Conservation (phyloP, 2,113 vertebrate species). For the Andinoacara biseriatus region DNA sequence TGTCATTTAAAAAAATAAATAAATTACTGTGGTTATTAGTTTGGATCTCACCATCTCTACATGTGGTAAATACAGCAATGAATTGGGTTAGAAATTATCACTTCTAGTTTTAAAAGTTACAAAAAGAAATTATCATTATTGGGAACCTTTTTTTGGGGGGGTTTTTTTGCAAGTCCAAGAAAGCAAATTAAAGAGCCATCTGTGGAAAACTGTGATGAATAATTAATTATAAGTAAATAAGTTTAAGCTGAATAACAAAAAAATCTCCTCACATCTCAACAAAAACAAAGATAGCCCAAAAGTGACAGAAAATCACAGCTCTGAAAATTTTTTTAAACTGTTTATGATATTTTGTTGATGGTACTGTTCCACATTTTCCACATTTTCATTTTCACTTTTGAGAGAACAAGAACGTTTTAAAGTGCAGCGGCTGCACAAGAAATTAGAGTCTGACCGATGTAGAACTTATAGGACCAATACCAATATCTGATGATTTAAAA, state of each 20-base stretch:
- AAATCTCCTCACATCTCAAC: not conserved
- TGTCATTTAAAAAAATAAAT: no score
- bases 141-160: not conserved
- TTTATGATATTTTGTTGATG: not conserved
- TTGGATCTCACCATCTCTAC: not conserved
- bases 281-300: not conserved
- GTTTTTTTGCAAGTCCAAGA: not conserved
- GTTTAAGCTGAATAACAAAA: not conserved
- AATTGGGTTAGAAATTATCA: not conserved
- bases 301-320: not conserved
- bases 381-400: not conserved
- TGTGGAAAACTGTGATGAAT: not conserved
- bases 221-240: conserved; percentile 1
- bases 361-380: not conserved
- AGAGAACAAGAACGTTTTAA: not conserved
- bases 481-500: not conserved
- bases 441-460: not conserved
- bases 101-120: not conserved
- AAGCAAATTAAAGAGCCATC: not conserved
- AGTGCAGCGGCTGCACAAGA: not conserved
- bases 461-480: not conserved
- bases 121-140: not conserved
- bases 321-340: not conserved
- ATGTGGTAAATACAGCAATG: not conserved
- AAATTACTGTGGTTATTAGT: not conserved